A percentile compares a stretch with the other conserved stretches of the same genome.
phyloP scores from a whole-genome alignment of 2,797 vertebrate species.

The Telmatherina bonti region DNA sequence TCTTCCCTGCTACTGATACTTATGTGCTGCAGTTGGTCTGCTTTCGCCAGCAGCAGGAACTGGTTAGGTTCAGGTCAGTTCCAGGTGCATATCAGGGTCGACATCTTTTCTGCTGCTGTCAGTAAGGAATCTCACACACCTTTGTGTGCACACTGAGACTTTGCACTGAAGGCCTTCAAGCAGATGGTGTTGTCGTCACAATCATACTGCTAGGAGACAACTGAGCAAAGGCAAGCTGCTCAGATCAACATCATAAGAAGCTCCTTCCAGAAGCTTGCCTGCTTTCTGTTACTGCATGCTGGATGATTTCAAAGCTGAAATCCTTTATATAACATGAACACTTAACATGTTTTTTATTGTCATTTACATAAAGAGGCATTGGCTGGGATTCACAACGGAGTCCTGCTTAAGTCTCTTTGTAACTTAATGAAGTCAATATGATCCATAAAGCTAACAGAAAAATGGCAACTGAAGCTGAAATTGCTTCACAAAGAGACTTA shows the following conservation, averaged over 20 bases:
- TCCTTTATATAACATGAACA: not conserved
- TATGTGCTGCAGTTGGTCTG: not conserved
- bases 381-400: not conserved
- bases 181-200: constrained; percentile 50
- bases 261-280: constrained; percentile 5
- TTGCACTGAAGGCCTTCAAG: constrained; percentile 36
- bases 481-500: too few species aligned
- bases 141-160: not conserved
- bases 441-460: not conserved
- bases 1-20: not conserved
- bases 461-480: too few species aligned
- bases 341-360: not conserved
- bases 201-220: constrained; percentile 20
- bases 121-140: not conserved
- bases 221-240: constrained; percentile 20
- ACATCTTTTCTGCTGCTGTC: not conserved
- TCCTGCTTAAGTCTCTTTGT: not conserved
- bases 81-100: not conserved
- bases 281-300: not conserved
- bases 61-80: constrained; percentile 7
- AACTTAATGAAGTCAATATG: not conserved
- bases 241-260: constrained; percentile 27
- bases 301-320: constrained; percentile 1
- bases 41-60: constrained; percentile 3
- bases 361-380: not conserved